Evolutionary conservation across 2,888 invertebrate genomes (phyloP), one percentile per base, ranked within the genome.

Genomic region (Catocala sponsa): DNA sequence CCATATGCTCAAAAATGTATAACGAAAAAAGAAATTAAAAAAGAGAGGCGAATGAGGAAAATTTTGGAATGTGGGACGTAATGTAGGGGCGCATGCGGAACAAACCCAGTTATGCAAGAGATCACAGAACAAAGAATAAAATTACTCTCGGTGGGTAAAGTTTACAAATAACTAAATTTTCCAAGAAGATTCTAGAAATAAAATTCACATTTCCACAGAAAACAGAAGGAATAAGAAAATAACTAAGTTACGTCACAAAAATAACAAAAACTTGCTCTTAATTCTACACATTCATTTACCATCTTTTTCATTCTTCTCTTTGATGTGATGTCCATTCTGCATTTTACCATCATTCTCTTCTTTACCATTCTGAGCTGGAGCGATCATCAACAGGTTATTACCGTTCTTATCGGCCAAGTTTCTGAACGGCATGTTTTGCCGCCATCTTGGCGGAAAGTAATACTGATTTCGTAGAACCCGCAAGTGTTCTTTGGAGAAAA

Each of bases 361-460:
- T 59, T 89, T 89, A 5, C 84, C 89, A 64, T 82, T 82, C 38
- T 81, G 80, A 0, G 83, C 91, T 0, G 96, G 96, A 0, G 96
- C 96, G 10, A 96, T 96, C 96, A 96, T 96, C 61, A 96, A 75
- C 63, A 96, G 80, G 78, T 96, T 96, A 78, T 96, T 96, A 0
- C 96, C 95, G 77, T 96, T 96, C 33, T 95, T 91, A 74, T 96
- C 96, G 0, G 86, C 87, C 58, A 94, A 70, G 60, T 91, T 93
- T 47, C 94, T 86, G 43, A 94, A 89, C 1, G 94, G 94, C 15
- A 96, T 92, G 53, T 95, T 90, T 50, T 92, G 90, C 1, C 94
- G 85, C 89, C 93, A 93, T 68, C 88, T 86, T 6, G 89, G 82
- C 0, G 90, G 83, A n/a, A 91, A 89, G 56, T 87, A 91, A 70